Conservation (phyloP, 2,113 vertebrate species). For the Xerus inauris region DNA sequence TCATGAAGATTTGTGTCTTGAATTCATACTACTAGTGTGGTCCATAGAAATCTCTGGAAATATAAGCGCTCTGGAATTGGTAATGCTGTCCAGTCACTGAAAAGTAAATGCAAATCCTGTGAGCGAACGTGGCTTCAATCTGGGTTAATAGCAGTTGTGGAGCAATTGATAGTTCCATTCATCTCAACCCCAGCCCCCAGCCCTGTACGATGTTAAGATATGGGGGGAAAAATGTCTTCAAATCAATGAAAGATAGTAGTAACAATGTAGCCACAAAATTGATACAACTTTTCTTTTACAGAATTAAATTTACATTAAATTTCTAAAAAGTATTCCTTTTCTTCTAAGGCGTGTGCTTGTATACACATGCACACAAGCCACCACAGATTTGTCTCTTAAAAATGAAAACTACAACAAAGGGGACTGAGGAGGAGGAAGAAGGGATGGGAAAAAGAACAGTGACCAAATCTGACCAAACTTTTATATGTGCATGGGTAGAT, state of each 20-base stretch:
- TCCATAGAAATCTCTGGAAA: neutral
- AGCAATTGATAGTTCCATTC: neutral
- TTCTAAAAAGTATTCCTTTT: neutral
- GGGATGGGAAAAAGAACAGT: no score
- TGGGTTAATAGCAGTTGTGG: neutral
- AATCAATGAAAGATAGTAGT: neutral
- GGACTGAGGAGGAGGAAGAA: no score
- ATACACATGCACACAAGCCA: neutral
- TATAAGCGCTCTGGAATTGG: neutral
- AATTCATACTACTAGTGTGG: neutral
- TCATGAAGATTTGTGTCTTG: neutral
- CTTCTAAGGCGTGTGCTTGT: neutral
- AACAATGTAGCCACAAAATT: conserved; percentile 2
- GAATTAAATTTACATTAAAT: neutral
- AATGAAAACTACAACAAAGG: no score
- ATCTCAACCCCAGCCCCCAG: neutral
- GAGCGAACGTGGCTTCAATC: conserved; percentile 14
- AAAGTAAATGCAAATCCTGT: neutral
- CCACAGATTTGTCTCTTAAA: neutral
- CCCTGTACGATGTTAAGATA: neutral
- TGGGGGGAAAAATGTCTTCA: neutral
- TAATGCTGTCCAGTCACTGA: neutral
- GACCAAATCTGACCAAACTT: no score
- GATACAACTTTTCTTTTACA: neutral
- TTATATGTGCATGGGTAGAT: no score